Conservation (phyloP, 2,888 invertebrate species). For the Hartigia nigra region DNA sequence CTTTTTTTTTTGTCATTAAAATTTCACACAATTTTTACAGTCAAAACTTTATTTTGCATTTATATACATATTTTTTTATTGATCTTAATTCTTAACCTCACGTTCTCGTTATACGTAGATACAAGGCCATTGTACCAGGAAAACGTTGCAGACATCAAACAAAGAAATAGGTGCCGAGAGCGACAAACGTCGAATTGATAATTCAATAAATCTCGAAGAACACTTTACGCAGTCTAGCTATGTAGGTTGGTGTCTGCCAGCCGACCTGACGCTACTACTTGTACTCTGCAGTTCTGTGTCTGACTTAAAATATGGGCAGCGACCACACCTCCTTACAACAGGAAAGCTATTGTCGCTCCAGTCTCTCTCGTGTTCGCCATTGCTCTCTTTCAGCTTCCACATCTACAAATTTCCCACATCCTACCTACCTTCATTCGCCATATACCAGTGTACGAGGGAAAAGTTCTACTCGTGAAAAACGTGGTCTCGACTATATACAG, state of each 20-base stretch:
- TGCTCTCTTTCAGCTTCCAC: not conserved
- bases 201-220: conserved; percentile 26
- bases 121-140: not conserved
- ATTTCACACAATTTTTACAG: not conserved
- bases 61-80: too few species aligned
- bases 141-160: not conserved
- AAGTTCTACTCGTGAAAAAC: not conserved
- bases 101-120: too few species aligned
- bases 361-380: not conserved
- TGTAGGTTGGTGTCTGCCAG: not conserved
- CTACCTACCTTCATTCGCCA: not conserved
- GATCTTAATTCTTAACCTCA: too few species aligned
- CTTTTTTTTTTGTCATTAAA: too few species aligned
- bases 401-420: not conserved
- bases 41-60: too few species aligned
- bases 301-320: conserved; percentile 61
- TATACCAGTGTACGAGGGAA: not conserved
- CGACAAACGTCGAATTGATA: conserved; percentile 12
- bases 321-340: conserved; percentile 58
- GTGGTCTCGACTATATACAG: not conserved
- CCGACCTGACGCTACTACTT: conserved; percentile 42
- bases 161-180: not conserved
- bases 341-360: conserved; percentile 52
- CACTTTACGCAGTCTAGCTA: conserved; percentile 5
- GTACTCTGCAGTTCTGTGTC: conserved; percentile 53